A percentile compares a stretch with the other conserved stretches of the same genome.
These are phyloP conservation scores for Leptinotarsa defecta DNA, from an alignment of 1,140 invertebrate genomes.

Conservation along the genomic window DNA sequence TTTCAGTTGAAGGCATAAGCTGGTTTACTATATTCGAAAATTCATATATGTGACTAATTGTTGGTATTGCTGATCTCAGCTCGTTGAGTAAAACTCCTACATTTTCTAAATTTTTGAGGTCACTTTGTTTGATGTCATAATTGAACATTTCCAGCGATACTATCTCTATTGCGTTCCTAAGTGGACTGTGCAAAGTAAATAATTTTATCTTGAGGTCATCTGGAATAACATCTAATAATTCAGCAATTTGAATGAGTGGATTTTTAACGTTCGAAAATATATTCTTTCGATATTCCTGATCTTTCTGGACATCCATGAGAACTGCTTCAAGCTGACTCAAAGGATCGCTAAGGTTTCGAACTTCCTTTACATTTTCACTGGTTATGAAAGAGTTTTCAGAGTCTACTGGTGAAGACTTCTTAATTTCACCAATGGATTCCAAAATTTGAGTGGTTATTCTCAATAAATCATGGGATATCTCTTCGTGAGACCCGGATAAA, in stretches of 20 bases:
- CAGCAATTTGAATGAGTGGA: slow-evolving; percentile 40
- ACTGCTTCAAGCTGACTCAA: slow-evolving; percentile 40
- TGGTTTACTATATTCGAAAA: slow-evolving; percentile 7
- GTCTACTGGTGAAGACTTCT: slow-evolving; percentile 38
- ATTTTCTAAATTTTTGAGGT: slow-evolving; percentile 30
- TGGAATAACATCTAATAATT: slow-evolving; percentile 36
- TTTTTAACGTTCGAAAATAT: slow-evolving; percentile 40
- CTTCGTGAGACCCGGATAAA: slow-evolving; percentile 43
- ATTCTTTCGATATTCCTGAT: slow-evolving; percentile 38
- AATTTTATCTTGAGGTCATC: slow-evolving; percentile 39
- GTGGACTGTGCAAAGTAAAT: slow-evolving; percentile 36
- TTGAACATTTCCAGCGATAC: slow-evolving; percentile 48
- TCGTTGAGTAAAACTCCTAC: slow-evolving; percentile 28
- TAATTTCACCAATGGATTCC: slow-evolving; percentile 47
- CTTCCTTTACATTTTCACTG: slow-evolving; percentile 39
- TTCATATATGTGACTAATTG: not conserved
- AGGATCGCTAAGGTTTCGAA: slow-evolving; percentile 42
- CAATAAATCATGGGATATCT: slow-evolving; percentile 40
- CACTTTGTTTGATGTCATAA: slow-evolving; percentile 40
- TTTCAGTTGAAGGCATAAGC: not conserved
- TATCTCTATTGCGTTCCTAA: slow-evolving; percentile 50
- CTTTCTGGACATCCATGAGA: slow-evolving; percentile 40
- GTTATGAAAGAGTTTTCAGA: slow-evolving; percentile 34
- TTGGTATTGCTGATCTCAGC: slow-evolving; percentile 13
- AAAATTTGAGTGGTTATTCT: slow-evolving; percentile 47